phyloP scores from a whole-genome alignment of 1,140 invertebrate species.

The Aphidius ervi region DNA sequence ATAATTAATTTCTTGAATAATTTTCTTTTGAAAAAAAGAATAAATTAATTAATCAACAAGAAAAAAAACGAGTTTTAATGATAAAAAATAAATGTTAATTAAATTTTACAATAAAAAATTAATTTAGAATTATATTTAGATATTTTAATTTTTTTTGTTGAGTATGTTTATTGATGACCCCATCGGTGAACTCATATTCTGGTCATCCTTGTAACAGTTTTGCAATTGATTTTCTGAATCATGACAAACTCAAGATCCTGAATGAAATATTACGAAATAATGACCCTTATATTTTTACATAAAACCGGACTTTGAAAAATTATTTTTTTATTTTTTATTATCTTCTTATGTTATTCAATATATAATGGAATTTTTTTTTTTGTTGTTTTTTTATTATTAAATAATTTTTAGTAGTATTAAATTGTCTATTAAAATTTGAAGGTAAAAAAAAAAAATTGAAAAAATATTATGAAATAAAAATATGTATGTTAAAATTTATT shows the following conservation, averaged over 20 bases:
- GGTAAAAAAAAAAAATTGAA: not conserved
- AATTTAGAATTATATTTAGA: slow-evolving; percentile 1
- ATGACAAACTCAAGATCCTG: not conserved
- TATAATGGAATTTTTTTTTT: not conserved
- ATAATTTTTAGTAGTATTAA: no score
- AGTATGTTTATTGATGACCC: not conserved
- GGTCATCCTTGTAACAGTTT: slow-evolving; percentile 36
- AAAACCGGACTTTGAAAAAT: no score
- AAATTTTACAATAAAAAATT: not conserved
- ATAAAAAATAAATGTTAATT: no score
- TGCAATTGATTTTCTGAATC: not conserved
- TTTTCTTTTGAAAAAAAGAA: no score
- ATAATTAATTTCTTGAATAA: no score
- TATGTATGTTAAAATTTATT: not conserved
- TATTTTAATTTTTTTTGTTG: slow-evolving; percentile 6
- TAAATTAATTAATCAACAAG: no score
- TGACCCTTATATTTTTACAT: no score
- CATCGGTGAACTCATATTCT: slow-evolving; percentile 5
- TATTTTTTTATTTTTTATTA: no score
- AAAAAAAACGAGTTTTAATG: no score
- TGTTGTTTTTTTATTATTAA: not conserved
- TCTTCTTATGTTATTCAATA: not conserved
- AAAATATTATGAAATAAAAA: not conserved
- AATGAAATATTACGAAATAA: not conserved
- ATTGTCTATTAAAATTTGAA: not conserved